Percentiles rank a stretch among this genome's conserved stretches.
Conservation (phyloP, 2,888 invertebrate species). For the Odontocolon sp. region DNA sequence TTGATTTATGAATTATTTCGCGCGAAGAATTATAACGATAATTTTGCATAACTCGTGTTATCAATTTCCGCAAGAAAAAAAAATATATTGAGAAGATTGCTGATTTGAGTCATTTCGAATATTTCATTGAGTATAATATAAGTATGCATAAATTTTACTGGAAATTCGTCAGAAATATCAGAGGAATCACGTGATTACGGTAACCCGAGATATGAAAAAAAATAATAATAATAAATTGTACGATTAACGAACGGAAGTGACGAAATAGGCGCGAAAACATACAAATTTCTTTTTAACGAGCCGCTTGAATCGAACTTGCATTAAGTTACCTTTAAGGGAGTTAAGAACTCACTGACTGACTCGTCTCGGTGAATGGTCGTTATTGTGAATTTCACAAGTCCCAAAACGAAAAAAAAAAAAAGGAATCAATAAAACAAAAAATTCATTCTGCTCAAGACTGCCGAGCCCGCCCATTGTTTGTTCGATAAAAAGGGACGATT, state of each 20-base stretch:
- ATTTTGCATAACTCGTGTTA: not conserved
- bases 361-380: slow-evolving; percentile 36
- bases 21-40: slow-evolving; percentile 11
- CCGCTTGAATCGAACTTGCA: slow-evolving; percentile 14
- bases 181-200: slow-evolving; percentile 20
- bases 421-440: not conserved
- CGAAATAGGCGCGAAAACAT: slow-evolving; percentile 14
- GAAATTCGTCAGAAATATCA: no score
- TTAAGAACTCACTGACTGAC: slow-evolving; percentile 64
- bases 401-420: slow-evolving; percentile 49
- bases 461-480: slow-evolving; percentile 53
- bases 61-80: slow-evolving; percentile 8
- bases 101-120: not conserved
- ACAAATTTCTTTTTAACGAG: slow-evolving; percentile 7
- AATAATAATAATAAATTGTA: not conserved
- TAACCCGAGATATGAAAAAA: not conserved
- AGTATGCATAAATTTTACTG: no score
- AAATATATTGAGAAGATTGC: slow-evolving; percentile 29
- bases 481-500: not conserved
- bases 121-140: slow-evolving; percentile 8
- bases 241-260: slow-evolving; percentile 16
- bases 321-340: slow-evolving; percentile 55
- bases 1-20: slow-evolving; percentile 15
- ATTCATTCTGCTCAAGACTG: slow-evolving; percentile 71
- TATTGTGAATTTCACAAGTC: slow-evolving; percentile 50